Conservation (phyloP, 2,797 vertebrate genomes). For the Semotilus atromaculatus region DNA sequence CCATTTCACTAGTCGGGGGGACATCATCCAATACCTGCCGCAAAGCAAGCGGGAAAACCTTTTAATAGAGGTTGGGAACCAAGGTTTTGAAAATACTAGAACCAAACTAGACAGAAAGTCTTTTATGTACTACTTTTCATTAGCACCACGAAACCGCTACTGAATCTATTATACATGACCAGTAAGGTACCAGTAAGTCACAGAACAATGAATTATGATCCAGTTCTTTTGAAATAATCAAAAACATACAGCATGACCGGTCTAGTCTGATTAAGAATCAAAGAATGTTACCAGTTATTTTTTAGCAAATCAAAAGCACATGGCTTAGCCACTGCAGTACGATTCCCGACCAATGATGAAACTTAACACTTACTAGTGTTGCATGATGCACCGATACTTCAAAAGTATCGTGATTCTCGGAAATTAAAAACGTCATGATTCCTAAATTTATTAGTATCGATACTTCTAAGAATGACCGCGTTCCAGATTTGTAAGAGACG, state of each 20-base stretch:
- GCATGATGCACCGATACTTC: too few relatives aligned
- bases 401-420: too few relatives aligned
- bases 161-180: not conserved
- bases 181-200: not conserved
- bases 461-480: too few relatives aligned
- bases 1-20: slow-evolving; percentile 57
- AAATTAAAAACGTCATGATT: too few relatives aligned
- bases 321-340: not conserved
- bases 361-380: too few relatives aligned
- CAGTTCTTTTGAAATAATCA: not conserved
- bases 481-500: too few relatives aligned
- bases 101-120: not conserved
- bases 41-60: slow-evolving; percentile 74
- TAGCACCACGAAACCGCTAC: not conserved
- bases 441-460: too few relatives aligned
- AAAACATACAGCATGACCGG: not conserved
- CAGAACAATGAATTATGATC: not conserved
- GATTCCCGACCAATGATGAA: not conserved
- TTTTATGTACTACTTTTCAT: not conserved
- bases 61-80: slow-evolving; percentile 57
- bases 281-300: not conserved
- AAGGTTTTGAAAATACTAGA: not conserved
- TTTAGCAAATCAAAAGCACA: slow-evolving; percentile 13
- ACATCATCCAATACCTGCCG: not conserved
- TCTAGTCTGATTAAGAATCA: slow-evolving; percentile 7